Evolutionary conservation across 2,888 invertebrate genomes (phyloP).

Genomic region (Ceramica pisi): DNA sequence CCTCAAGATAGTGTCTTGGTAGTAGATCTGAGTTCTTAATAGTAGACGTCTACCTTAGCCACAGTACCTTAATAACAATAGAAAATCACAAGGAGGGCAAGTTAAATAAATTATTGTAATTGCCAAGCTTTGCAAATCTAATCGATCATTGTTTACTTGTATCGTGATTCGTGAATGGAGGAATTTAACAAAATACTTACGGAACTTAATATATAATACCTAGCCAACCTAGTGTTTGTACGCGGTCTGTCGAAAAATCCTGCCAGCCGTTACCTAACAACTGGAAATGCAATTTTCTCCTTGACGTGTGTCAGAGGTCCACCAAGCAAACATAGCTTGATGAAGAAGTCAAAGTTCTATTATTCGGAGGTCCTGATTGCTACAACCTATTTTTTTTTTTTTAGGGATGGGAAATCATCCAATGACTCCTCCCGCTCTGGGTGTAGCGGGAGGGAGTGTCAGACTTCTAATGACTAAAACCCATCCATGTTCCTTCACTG

Average conservation of each 20-base stretch:
- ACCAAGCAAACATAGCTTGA: no score
- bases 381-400: no score
- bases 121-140: constrained; percentile 31
- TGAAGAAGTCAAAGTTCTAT: no score
- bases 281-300: neutral
- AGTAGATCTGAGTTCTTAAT: neutral
- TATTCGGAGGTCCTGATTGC: no score
- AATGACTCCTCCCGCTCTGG: no score
- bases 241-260: neutral
- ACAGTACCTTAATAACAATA: constrained; percentile 31
- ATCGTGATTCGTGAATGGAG: constrained; percentile 6
- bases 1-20: neutral
- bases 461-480: no score
- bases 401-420: no score
- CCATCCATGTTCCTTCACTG: no score
- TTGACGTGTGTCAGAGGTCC: neutral
- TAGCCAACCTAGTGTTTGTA: no score
- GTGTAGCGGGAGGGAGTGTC: no score
- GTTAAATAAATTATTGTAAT: constrained; percentile 29
- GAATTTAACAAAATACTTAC: neutral
- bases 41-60: neutral
- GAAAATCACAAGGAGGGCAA: constrained; percentile 34
- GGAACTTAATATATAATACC: neutral
- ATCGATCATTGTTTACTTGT: constrained; percentile 26
- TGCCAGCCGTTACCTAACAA: neutral